Evolutionary conservation across 1,140 invertebrate genomes (phyloP), one percentile per base, ranked within the genome.

Genomic region (Monomorium pharaonis): DNA sequence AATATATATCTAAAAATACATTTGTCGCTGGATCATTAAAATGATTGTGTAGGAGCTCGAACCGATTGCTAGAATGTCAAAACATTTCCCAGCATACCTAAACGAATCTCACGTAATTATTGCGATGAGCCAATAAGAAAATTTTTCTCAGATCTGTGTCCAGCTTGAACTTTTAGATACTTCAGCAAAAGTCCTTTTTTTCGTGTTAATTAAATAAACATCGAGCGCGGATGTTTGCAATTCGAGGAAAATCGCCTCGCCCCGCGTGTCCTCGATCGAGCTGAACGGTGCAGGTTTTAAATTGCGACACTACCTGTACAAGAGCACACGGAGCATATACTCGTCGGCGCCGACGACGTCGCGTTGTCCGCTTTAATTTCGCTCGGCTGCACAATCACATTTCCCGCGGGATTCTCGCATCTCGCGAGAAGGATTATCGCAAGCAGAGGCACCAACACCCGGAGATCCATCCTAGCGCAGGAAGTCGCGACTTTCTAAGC

Each of bases 301-400:
- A 2, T 6, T 58, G 12, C 37, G 6, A 16, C n/a, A 24, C 16
- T 90, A 91, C 88, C 77, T 85, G 54, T 77, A 49, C 86, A 78
- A 44, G 72, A 83, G 63, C 91, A 92, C 49, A 85, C 51, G 21
- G 3, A 27, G 10, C 85, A 88, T 33, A 89, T 47, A 65, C 10
- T 78, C 33, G 58, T 16, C 0, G 63, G 5, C 12, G n/a, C 18
- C 12, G 30, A 14, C 21, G 37, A 18, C 6, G 10, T 18, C 18
- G 58, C 37, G 3, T 27, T 37, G 2, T 27, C 0, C 1, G 3
- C 6, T 42, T 51, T n/a, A n/a, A 0, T 49, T 6, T 0, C 3
- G n/a, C 14, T 9, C 1, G 10, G 3, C 10, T 58, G 9, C 3
- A 0, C 5, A 14, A 1, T 16, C 0, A 9, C 14, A 7, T n/a